Base-by-base conservation (phyloP, 1,140 invertebrate species). In the Drosophila subobscura region DNA sequence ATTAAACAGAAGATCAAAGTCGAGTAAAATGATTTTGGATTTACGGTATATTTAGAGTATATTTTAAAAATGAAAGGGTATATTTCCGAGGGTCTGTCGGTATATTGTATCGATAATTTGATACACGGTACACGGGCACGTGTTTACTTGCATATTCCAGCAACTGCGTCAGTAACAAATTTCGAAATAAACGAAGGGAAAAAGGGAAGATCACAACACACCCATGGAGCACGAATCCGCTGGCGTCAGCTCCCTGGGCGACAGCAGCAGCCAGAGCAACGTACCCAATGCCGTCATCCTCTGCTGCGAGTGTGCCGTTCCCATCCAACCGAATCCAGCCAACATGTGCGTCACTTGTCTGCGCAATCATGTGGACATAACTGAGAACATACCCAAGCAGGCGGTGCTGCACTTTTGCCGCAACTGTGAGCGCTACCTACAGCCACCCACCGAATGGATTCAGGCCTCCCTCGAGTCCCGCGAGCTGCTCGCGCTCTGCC, bases 331-430 rank as follows among this genome's bases (percentile, higher is more conserved):
- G 37, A 99, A 99, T 93, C 96, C 98, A 5, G 95, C 97, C 2
- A 99, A 99, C 92, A 99, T 99, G 97, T 99, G 99, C 92, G 96
- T 98, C 0, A 95, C 95, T 20, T 99, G 99, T 93, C 92, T 99
- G 12, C 93, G 98, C 40, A 95, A 95, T 37, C 94, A 96, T 90
- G 95, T 99, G 12, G 98, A 99, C 88, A 99, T 99, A 41, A 98
- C 98, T 22, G 97, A 98, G 91, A 96, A 96, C 22, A 99, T 99
- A 91, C 97, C 98, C 0, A 99, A 99, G 92, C 97, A 99, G 93
- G 96, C 94, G 0, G 96, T 95, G 5, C 86, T 99, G 33, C 95
- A 97, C 76, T 98, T 97, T 90, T 99, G 98, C 89, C 95, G 95
- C 92, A 96, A 96, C 54, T 99, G 98, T 93, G 97, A 98, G 92